Evolutionary conservation across 2,888 invertebrate genomes (phyloP), one percentile per base, ranked within the genome.

Genomic region (Drosophila tanythrix): DNA sequence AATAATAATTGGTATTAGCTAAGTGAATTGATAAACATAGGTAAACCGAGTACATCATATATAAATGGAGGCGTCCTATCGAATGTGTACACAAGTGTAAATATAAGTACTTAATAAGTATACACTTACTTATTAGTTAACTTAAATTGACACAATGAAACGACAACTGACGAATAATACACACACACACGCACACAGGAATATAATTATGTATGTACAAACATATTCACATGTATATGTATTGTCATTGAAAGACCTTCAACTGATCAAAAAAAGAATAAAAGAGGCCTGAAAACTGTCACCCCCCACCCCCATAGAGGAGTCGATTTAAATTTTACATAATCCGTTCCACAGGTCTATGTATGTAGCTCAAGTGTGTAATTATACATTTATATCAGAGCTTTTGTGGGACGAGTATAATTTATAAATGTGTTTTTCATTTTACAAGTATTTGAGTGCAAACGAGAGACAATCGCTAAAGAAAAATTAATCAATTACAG

Each of bases 111-210:
- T 65, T 65, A 75, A 77, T 75, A 77, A 75, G 76, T 60, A 66
- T 33, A 65, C 59, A 53, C 76, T 79, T 55, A 77, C 77, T 77
- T 77, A 75, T 77, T 43, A 60, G 57, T 66, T 80, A 80, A 46
- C 77, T 80, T 77, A 80, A 70, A 70, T 66, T 55, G 56, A 75
- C 80, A 79, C 76, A 66, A 58, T 50, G 27, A 29, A 15, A 40
- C 40, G 61, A 48, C 57, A 59, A 76, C 27, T 69, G 25, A 69
- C 69, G 43, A 59, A 57, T 61, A 40, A 43, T 43, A 64, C 59
- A 59, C 61, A 33, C 27, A 38, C 43, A 33, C 53, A n/a, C 33
- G 55, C 33, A 48, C 15, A 50, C 36, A 48, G 38, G 18, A 43
- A 67, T 74, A 36, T 48, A 31, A 64, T 50, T 53, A 74, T 76